Conservation (phyloP, 2,113 vertebrate species). For the Octodon degus region DNA sequence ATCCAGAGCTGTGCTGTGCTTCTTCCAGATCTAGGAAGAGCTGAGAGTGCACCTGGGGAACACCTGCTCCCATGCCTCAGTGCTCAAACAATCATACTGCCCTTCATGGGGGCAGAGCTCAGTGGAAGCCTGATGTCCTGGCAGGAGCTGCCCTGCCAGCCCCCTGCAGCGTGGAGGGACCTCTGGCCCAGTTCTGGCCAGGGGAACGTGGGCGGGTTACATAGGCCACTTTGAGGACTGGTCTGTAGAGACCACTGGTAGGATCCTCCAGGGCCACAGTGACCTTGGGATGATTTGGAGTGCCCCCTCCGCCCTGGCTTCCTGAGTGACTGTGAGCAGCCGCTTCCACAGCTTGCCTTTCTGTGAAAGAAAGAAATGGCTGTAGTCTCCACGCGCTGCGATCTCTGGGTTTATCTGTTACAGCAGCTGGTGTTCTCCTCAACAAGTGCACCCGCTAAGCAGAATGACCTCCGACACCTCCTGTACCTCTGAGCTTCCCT, state of each 20-base stretch:
- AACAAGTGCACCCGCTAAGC: not conserved
- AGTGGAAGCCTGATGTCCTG: too few species aligned
- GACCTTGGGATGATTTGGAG: not conserved
- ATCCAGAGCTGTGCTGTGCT: not conserved
- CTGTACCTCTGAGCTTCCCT: not conserved
- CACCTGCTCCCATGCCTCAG: not conserved
- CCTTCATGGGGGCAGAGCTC: not conserved
- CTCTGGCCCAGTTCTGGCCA: not conserved
- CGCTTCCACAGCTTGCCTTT: not conserved
- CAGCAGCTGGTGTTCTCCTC: not conserved
- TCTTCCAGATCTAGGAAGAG: not conserved
- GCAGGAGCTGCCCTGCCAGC: not conserved
- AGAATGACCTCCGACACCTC: not conserved
- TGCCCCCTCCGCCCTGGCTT: not conserved
- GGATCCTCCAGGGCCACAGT: not conserved
- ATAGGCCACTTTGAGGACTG: not conserved
- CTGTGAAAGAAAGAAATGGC: not conserved
- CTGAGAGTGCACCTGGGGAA: not conserved
- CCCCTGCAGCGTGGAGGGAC: not conserved
- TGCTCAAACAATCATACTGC: not conserved
- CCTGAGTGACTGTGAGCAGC: not conserved
- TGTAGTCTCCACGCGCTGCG: not conserved
- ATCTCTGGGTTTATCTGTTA: not conserved
- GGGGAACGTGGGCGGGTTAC: not conserved
- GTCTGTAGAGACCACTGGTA: fast-evolving